These are phyloP conservation scores for Ramazzottius varieornatus DNA, from an alignment of 2,888 invertebrate genomes.

Conservation along the genomic window DNA sequence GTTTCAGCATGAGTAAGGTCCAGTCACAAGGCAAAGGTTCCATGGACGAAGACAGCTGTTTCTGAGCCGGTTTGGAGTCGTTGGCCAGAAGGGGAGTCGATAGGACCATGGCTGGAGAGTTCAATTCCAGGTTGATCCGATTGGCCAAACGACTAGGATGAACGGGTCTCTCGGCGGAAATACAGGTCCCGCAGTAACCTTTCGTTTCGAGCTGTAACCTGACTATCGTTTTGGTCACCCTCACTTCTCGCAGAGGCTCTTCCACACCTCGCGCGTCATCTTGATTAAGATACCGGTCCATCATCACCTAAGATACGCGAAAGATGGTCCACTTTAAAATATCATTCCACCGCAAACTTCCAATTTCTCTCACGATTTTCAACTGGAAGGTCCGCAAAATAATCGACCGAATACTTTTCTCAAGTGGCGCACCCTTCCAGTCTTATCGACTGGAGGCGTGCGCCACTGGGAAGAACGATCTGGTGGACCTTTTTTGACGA, in stretches of 20 bases:
- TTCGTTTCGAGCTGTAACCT: neutral
- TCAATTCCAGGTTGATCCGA: neutral
- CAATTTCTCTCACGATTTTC: too few species aligned
- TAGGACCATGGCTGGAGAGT: neutral
- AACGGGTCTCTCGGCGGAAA: neutral
- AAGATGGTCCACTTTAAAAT: too few species aligned
- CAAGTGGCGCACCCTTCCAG: too few species aligned
- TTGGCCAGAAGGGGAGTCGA: neutral
- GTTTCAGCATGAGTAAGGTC: neutral
- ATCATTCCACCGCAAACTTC: too few species aligned
- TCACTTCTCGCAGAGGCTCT: neutral
- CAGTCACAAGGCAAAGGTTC: neutral
- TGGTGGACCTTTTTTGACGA: too few species aligned
- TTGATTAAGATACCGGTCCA: constrained; percentile 69
- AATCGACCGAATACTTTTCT: too few species aligned
- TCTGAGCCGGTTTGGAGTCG: neutral
- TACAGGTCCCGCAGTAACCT: neutral
- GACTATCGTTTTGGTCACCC: neutral
- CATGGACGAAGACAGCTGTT: neutral
- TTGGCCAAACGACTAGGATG: neutral
- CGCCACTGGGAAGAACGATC: too few species aligned
- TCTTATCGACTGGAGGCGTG: too few species aligned
- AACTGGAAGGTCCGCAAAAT: too few species aligned
- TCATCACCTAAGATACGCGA: too few species aligned
- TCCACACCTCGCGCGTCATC: constrained; percentile 35